Conservation (phyloP, 1,140 invertebrate genomes). For the Amyelois transitella region DNA sequence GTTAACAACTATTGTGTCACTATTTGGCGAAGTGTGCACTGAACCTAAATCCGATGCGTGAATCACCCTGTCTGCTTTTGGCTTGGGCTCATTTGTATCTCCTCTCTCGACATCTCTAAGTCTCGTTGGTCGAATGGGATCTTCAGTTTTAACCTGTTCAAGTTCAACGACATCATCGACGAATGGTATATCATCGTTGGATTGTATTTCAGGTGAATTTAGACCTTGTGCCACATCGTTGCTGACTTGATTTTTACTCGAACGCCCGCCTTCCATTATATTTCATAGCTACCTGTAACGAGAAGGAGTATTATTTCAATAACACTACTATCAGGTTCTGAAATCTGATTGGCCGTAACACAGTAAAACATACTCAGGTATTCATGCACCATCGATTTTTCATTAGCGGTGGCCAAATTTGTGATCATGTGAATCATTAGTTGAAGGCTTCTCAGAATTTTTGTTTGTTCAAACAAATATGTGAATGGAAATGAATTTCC, state of each 20-base stretch:
- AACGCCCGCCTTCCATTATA: constrained; percentile 38
- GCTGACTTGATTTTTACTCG: constrained; percentile 19
- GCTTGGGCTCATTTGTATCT: constrained; percentile 5
- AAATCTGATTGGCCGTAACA: too few relatives aligned
- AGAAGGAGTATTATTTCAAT: neutral
- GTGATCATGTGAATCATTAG: too few relatives aligned
- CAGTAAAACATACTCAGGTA: too few relatives aligned
- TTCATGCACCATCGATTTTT: too few relatives aligned
- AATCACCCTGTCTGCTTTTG: constrained; percentile 28
- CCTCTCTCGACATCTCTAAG: constrained; percentile 31
- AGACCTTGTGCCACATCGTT: constrained; percentile 45
- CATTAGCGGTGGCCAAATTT: too few relatives aligned
- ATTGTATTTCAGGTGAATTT: constrained; percentile 51
- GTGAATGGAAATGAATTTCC: too few relatives aligned
- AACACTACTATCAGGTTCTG: too few relatives aligned
- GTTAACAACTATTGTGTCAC: constrained; percentile 63
- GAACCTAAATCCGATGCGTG: constrained; percentile 47
- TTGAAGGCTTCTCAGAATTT: too few relatives aligned
- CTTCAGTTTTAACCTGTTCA: constrained; percentile 32
- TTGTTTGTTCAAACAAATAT: too few relatives aligned
- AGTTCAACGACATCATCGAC: constrained; percentile 48
- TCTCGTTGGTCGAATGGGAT: constrained; percentile 35
- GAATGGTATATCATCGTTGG: constrained; percentile 43
- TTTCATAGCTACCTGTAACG: constrained; percentile 45
- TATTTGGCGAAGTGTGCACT: constrained; percentile 46